Base-by-base conservation (phyloP, 1,140 invertebrate genomes). In the Trypoxylus dichotomus region DNA sequence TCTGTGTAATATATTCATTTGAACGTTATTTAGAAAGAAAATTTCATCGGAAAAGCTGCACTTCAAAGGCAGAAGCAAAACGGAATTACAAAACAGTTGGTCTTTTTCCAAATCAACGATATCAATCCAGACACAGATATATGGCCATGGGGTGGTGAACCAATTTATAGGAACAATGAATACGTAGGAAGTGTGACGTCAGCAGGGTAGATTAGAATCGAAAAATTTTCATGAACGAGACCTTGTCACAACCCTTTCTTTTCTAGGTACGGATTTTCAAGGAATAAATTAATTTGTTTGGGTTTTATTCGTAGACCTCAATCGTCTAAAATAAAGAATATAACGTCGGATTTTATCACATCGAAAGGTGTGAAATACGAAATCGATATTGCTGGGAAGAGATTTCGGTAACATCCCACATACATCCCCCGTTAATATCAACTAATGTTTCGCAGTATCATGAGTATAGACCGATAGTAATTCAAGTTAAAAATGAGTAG, bases 131-230 rank as follows among this genome's bases (percentile, higher is more conserved):
- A 94, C 76, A 89, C 88, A 25, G 91, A 95, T 86, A 89, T 93
- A 21, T 95, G 93, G 93, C 92, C 94, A 0, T 95, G 93, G 92
- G 94, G 94, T 47, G 91, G 92, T 47, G 95, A 96, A 84, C 93
- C 94, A 0, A 89, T 96, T 76, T 96, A 92, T 85, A 86, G 90
- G 76, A 89, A 92, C 80, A 90, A 89, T 29, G 87, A 91, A 83
- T 92, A 90, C 85, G 92, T 92, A 68, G 95, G 95, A n/a, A 90
- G 90, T 27, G 91, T 93, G 11, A 95, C 94, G 15, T 94, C 93
- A n/a, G 91, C 92, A 71, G 92, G 92, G 83, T 96, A 91, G 78
- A 79, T 77, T 60, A 42, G 13, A 5, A 5, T n/a, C 21, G n/a
- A n/a, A n/a, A n/a, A n/a, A n/a, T n/a, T 32, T 37, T 10, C 25